Conservation (phyloP, 2,113 vertebrate genomes). For the Megaceryle torquata region DNA sequence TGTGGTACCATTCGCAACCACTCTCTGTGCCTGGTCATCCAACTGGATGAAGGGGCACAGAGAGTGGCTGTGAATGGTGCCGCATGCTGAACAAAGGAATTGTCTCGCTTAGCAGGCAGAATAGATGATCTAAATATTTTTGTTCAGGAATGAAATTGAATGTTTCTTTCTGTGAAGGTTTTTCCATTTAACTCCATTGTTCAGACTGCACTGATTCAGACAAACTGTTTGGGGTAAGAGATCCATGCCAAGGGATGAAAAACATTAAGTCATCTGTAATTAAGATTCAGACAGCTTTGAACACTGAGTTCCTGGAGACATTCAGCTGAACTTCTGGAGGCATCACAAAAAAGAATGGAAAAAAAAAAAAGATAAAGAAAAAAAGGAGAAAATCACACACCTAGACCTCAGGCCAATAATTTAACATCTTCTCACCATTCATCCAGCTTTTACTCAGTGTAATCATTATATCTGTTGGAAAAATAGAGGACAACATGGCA, state of each 20-base stretch:
- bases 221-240: slow-evolving; percentile 21
- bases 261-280: slow-evolving; percentile 9
- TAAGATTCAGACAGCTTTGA: slow-evolving; percentile 1
- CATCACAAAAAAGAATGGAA: neutral
- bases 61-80: too few relatives aligned
- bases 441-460: neutral
- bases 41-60: too few relatives aligned
- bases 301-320: neutral
- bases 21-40: too few relatives aligned
- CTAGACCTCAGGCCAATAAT: neutral
- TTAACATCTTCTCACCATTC: neutral
- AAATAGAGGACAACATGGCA: neutral
- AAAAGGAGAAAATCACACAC: too few relatives aligned
- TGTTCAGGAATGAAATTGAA: neutral
- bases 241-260: neutral
- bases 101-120: slow-evolving; percentile 26
- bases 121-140: neutral
- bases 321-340: neutral
- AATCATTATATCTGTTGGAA: neutral
- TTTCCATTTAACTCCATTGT: slow-evolving; percentile 29
- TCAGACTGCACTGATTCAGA: slow-evolving; percentile 4
- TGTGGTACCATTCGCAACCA: too few relatives aligned
- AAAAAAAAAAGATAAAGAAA: too few relatives aligned
- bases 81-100: neutral
- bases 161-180: slow-evolving; percentile 29